Evolutionary conservation across 2,797 vertebrate genomes (phyloP), one percentile per base, ranked within the genome.

Genomic region (Smutsia temminckii): DNA sequence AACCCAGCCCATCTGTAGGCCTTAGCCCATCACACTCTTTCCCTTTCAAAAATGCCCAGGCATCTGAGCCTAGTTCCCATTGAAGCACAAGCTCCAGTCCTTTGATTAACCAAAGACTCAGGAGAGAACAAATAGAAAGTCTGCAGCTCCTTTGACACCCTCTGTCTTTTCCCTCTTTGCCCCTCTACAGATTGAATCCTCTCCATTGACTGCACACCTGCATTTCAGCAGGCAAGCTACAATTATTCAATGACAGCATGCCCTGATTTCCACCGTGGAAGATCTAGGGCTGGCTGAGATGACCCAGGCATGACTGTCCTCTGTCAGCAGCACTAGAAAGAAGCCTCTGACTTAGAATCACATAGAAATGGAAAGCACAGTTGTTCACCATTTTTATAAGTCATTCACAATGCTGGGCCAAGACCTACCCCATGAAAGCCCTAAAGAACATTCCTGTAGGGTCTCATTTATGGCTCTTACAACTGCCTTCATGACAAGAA

Each of bases 271-370:
- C 81, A 89, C 40, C 1, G 3, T 13, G 49, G 40, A 89, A 72
- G 69, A 94, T 34, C 34, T 25, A 0, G 69, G 37, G 49, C 89
- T 86, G 69, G 29, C 83, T 77, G 91, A 89, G 81, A 49, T 80
- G 85, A 88, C 83, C 59, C 64, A 94, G 63, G 95, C n/a, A 0
- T 86, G 91, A 86, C 81, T 0, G 0, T 83, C 23, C 53, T 91
- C 78, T 95, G 55, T 79, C 85, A 86, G 37, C 68, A 53, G 29
- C 3, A 10, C 77, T 78, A 32, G 78, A 51, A 91, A 29, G 84
- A 84, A 78, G 32, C 37, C 34, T 80, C 71, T 87, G 88, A 74
- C 69, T 93, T 78, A 71, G 92, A 96, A 66, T 84, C 71, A 63
- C 51, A 66, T 1, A 59, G 77, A 34, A 32, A 51, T 18, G n/a